Percentiles rank a stretch among this genome's conserved stretches.
Conservation (phyloP, 1,140 invertebrate species). For the Brachionus sp. region DNA sequence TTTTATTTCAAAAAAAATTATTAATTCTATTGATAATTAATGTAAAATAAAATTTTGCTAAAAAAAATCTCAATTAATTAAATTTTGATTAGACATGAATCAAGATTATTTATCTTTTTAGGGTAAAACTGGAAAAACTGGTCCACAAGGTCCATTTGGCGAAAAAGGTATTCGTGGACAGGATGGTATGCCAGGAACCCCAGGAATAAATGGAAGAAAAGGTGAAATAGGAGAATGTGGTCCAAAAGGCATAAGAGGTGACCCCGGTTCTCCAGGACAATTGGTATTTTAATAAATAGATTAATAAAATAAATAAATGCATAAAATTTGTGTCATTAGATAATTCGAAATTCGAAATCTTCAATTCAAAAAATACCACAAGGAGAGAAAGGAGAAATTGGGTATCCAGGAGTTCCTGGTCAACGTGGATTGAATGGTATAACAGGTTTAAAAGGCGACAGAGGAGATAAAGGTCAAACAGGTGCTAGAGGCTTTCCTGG, state of each 20-base stretch:
- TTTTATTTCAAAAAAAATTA: too few relatives aligned
- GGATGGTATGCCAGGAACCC: constrained; percentile 28
- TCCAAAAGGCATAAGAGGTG: constrained; percentile 18
- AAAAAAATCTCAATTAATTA: too few relatives aligned
- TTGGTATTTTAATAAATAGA: not conserved
- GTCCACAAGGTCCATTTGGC: constrained; percentile 34
- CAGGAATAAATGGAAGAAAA: constrained; percentile 1
- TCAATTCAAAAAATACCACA: constrained; percentile 7
- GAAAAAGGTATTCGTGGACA: constrained; percentile 16
- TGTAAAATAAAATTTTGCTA: too few relatives aligned
- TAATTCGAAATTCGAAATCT: not conserved
- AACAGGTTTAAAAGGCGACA: constrained; percentile 1
- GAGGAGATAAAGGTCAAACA: constrained; percentile 4
- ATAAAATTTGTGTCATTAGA: not conserved
- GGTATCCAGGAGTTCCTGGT: constrained; percentile 7
- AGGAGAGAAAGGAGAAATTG: not conserved
- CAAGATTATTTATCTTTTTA: not conserved
- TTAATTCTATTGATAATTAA: too few relatives aligned
- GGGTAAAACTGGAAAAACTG: constrained; percentile 27
- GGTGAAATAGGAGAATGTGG: constrained; percentile 23
- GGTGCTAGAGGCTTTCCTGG: constrained; percentile 34
- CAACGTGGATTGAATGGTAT: not conserved
- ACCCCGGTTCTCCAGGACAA: constrained; percentile 12
- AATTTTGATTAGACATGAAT: too few relatives aligned
- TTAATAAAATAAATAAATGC: not conserved